Conservation (phyloP, 2,888 invertebrate genomes). For the Calliopum simillimum region DNA sequence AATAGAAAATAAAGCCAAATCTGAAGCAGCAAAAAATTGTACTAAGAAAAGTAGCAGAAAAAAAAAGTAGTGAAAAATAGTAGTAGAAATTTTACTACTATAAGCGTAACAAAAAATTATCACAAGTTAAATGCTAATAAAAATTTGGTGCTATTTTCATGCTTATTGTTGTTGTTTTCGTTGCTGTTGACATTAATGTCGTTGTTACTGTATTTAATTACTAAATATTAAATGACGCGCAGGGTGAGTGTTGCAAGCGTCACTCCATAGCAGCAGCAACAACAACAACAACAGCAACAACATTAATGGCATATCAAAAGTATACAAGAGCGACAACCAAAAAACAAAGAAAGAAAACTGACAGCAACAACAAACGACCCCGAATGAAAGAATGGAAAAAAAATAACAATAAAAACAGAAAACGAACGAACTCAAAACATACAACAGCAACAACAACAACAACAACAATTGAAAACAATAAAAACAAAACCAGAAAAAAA, state of each 20-base stretch:
- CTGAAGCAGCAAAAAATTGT: no score
- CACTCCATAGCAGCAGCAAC: not conserved
- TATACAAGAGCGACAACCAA: not conserved
- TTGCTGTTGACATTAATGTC: slow-evolving; percentile 21
- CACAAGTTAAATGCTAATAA: slow-evolving; percentile 22
- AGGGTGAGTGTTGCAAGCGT: not conserved
- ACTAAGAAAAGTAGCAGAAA: not conserved
- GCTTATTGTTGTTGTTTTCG: slow-evolving; percentile 15
- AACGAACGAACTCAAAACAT: slow-evolving; percentile 28
- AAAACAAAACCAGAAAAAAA: slow-evolving; percentile 23
- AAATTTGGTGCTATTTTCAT: slow-evolving; percentile 15
- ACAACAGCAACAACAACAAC: slow-evolving; percentile 18
- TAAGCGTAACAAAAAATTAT: not conserved
- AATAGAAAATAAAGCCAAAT: no score
- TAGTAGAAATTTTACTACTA: not conserved
- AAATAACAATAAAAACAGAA: slow-evolving; percentile 35
- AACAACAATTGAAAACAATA: slow-evolving; percentile 29
- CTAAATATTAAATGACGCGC: slow-evolving; percentile 40
- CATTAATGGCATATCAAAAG: slow-evolving; percentile 19
- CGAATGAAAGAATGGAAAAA: no score
- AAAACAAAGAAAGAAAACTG: not conserved
- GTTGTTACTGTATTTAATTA: slow-evolving; percentile 38
- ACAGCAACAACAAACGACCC: slow-evolving; percentile 3
- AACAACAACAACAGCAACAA: slow-evolving; percentile 39
- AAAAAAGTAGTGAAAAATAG: not conserved